phyloP scores from a whole-genome alignment of 1,140 invertebrate species.

The Planococcus citri region DNA sequence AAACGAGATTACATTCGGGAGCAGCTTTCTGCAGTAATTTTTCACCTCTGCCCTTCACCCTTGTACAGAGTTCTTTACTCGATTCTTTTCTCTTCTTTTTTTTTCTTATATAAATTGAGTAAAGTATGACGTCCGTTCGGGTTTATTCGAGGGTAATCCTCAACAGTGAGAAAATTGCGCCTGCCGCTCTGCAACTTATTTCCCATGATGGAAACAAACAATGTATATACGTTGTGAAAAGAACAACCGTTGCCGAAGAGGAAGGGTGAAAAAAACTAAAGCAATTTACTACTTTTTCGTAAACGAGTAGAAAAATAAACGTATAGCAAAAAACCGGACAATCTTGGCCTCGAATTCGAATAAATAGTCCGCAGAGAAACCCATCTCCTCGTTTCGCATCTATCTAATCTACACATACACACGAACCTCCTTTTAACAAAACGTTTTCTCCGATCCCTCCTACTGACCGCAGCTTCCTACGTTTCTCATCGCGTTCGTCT shows the following conservation, averaged over 20 bases:
- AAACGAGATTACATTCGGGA: neutral
- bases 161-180: slow-evolving; percentile 2
- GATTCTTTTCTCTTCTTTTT: too few relatives aligned
- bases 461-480: too few relatives aligned
- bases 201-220: neutral
- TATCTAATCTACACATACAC: too few relatives aligned
- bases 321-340: neutral
- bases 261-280: neutral
- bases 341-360: neutral
- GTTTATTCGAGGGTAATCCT: neutral
- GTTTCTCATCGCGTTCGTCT: too few relatives aligned
- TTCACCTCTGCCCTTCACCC: neutral
- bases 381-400: too few relatives aligned
- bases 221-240: too few relatives aligned
- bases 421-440: too few relatives aligned
- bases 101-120: neutral
- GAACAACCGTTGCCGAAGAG: too few relatives aligned
- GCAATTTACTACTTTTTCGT: neutral
- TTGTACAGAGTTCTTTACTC: too few relatives aligned
- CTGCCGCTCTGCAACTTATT: slow-evolving; percentile 1
- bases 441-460: neutral
- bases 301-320: neutral
- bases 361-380: neutral
- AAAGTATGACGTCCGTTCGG: neutral
- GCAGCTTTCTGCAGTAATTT: neutral